Evolutionary conservation across 1,140 invertebrate species (phyloP).

Genomic region (Watersipora subatra): DNA sequence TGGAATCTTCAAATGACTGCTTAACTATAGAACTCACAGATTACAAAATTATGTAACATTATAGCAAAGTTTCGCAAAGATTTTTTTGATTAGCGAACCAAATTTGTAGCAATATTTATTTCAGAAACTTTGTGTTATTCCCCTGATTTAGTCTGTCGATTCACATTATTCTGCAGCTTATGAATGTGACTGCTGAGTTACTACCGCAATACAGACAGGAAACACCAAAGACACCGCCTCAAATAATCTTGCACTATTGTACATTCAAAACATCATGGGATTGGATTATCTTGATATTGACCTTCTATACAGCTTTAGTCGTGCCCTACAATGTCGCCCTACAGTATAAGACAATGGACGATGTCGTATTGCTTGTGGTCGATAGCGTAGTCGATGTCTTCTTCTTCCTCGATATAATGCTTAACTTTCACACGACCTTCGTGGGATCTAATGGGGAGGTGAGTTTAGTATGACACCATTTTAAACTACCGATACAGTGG

Average conservation of each 20-base stretch:
- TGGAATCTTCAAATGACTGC: too few relatives aligned
- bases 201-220: constrained; percentile 98
- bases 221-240: constrained; percentile 97
- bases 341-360: constrained; percentile 98
- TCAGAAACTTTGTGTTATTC: too few relatives aligned
- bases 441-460: constrained; percentile 88
- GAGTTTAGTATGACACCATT: too few relatives aligned
- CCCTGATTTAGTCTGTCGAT: too few relatives aligned
- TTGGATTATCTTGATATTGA: constrained; percentile 98
- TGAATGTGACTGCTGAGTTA: constrained; percentile 88
- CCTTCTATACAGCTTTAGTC: constrained; percentile 99
- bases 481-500: too few relatives aligned
- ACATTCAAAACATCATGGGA: constrained; percentile 98
- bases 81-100: too few relatives aligned
- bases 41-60: too few relatives aligned
- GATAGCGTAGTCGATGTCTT: constrained; percentile 96
- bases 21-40: too few relatives aligned
- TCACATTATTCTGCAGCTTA: too few relatives aligned
- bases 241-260: constrained; percentile 96
- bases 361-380: constrained; percentile 81
- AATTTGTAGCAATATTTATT: too few relatives aligned
- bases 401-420: constrained; percentile 99
- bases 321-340: constrained; percentile 99
- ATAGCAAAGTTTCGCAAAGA: too few relatives aligned
- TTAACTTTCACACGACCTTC: constrained; percentile 99